Conservation (phyloP, 2,113 vertebrate genomes). For the Xyliphius kryptos region DNA sequence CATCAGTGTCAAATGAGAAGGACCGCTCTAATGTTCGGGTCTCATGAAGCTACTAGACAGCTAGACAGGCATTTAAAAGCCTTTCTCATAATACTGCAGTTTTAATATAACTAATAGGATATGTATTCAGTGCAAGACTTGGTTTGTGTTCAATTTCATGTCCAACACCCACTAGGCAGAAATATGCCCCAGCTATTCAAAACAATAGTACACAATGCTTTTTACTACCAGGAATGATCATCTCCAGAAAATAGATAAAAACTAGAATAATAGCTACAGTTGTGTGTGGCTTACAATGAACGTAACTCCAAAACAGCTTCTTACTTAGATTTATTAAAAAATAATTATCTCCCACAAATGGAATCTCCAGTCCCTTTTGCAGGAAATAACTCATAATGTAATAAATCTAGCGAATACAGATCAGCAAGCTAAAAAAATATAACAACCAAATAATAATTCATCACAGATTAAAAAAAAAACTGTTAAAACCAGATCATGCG, state of each 20-base stretch:
- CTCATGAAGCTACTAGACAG: not conserved
- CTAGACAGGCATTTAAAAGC: not conserved
- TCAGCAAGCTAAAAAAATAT: slow-evolving; percentile 55
- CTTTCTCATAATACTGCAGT: slow-evolving; percentile 61
- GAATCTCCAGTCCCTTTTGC: slow-evolving; percentile 54
- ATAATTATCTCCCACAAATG: slow-evolving; percentile 43
- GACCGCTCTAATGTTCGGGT: too few relatives aligned
- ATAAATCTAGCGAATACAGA: slow-evolving; percentile 68
- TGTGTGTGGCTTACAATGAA: slow-evolving; percentile 36
- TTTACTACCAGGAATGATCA: slow-evolving; percentile 50
- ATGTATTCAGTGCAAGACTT: slow-evolving; percentile 52
- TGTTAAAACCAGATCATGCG: slow-evolving; percentile 39
- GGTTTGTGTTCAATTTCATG: slow-evolving; percentile 45
- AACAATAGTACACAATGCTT: slow-evolving; percentile 31
- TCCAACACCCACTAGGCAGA: slow-evolving; percentile 40
- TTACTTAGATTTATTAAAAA: too few relatives aligned
- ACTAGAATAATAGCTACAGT: slow-evolving; percentile 39
- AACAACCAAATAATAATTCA: slow-evolving; percentile 42
- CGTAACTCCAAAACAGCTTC: slow-evolving; percentile 21
- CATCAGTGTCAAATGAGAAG: too few relatives aligned
- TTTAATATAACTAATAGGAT: slow-evolving; percentile 46
- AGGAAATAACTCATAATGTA: slow-evolving; percentile 46
- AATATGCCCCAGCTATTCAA: slow-evolving; percentile 43
- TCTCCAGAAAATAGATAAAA: slow-evolving; percentile 35
- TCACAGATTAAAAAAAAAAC: too few relatives aligned